Conservation (phyloP, 2,113 vertebrate species). For the Uria lomvia region DNA sequence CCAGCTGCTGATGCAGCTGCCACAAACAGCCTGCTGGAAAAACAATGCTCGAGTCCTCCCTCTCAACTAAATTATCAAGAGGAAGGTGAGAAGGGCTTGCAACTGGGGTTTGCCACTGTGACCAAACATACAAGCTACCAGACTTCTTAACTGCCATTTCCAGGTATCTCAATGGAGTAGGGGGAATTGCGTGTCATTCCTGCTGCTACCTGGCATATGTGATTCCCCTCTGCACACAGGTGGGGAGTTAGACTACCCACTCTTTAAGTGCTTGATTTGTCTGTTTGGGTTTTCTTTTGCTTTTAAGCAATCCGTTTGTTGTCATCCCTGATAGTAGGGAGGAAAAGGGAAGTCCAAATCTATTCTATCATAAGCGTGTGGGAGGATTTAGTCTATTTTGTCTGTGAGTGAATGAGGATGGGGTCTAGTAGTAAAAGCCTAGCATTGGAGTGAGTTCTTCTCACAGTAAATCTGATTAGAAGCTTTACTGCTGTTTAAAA, state of each 20-base stretch:
- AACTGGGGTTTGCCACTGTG: not conserved
- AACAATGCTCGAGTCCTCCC: not conserved
- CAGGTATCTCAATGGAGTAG: not conserved
- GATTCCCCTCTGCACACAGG: not conserved
- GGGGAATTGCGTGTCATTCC: not conserved
- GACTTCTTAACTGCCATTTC: not conserved
- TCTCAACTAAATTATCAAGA: not conserved
- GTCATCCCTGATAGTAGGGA: not conserved
- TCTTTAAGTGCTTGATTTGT: not conserved
- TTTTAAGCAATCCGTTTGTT: not conserved
- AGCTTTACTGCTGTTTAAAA: conserved; percentile 12
- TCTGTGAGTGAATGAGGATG: not conserved
- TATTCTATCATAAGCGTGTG: rapidly evolving
- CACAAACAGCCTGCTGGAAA: not conserved
- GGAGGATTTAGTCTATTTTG: not conserved
- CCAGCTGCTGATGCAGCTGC: not conserved
- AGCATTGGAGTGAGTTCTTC: not conserved
- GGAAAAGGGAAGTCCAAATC: not conserved
- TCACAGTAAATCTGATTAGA: not conserved
- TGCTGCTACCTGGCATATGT: not conserved
- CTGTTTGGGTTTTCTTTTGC: not conserved
- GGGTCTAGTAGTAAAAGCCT: not conserved
- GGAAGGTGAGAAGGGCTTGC: not conserved
- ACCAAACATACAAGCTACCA: not conserved
- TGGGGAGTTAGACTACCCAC: not conserved